phyloP scores from a whole-genome alignment of 2,797 vertebrate species.

The Gymnoscopelus braueri region DNA sequence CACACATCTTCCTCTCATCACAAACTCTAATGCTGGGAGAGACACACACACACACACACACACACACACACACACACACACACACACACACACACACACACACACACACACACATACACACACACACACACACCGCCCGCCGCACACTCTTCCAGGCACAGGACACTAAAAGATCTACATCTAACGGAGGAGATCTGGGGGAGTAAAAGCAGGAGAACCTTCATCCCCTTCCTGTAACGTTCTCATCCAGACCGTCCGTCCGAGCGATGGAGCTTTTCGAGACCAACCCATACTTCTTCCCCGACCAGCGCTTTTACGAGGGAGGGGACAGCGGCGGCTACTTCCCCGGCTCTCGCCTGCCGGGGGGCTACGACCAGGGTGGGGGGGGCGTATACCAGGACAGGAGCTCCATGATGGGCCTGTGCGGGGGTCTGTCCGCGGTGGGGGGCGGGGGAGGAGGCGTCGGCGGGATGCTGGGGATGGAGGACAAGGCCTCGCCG shows the following conservation, averaged over 20 bases:
- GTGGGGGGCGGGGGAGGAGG: conserved; percentile 58
- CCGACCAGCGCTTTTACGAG: conserved; percentile 97
- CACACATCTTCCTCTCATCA: conserved; percentile 82
- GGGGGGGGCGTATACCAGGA: conserved; percentile 83
- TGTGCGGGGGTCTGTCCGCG: conserved; percentile 83
- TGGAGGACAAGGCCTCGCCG: conserved; percentile 90
- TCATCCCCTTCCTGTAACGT: conserved; percentile 14
- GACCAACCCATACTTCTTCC: conserved; percentile 97
- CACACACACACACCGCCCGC: conserved; percentile 34
- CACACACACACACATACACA: conserved; percentile 23
- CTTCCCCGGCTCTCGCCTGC: conserved; percentile 86
- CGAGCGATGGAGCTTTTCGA: conserved; percentile 95
- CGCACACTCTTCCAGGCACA: conserved; percentile 44
- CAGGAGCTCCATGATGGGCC: conserved; percentile 83
- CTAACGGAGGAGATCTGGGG: conserved; percentile 44
- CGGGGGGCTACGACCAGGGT: conserved; percentile 84
- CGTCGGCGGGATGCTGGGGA: conserved; percentile 59
- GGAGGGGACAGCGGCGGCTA: conserved; percentile 91
- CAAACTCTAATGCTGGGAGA: conserved; percentile 61
- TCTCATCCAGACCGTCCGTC: conserved; percentile 23
- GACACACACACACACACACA: conserved; percentile 45
- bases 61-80: conserved; percentile 17
- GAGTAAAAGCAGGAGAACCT: conserved; percentile 43
- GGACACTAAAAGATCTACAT: conserved; percentile 61
- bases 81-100: conserved; percentile 48